Percentiles rank a stretch among this genome's conserved stretches.
Conservation (phyloP, 2,113 vertebrate species). For the Centropus bengalensis region DNA sequence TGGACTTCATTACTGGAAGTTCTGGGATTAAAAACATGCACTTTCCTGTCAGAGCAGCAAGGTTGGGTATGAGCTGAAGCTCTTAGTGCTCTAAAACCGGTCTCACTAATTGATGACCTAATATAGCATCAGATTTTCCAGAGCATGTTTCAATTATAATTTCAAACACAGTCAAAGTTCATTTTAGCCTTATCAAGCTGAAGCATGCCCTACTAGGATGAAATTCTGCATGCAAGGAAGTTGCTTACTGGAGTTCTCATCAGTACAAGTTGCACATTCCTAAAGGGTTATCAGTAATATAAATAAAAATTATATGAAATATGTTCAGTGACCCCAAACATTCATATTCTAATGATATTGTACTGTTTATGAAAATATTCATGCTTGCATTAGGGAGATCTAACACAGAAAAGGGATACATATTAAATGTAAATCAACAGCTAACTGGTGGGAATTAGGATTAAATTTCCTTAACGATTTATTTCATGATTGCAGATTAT, state of each 20-base stretch:
- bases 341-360: background rate
- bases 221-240: background rate
- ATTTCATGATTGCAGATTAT: background rate
- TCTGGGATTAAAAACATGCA: background rate
- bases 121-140: background rate
- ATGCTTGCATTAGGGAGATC: background rate
- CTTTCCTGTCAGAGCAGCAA: slow-evolving; percentile 8
- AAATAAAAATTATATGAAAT: background rate
- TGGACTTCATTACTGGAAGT: background rate
- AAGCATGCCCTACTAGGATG: background rate
- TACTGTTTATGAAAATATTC: background rate
- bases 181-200: slow-evolving; percentile 26
- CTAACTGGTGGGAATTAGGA: background rate
- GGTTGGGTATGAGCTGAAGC: background rate
- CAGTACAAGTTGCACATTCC: background rate
- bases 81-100: background rate
- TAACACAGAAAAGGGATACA: background rate
- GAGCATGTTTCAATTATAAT: background rate
- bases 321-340: background rate
- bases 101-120: slow-evolving; percentile 22
- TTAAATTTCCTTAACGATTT: background rate
- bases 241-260: background rate
- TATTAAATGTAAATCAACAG: background rate
- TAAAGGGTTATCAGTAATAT: background rate
- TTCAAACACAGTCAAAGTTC: background rate